Conservation (phyloP, 2,888 invertebrate species). For the Eremobia ochroleuca region DNA sequence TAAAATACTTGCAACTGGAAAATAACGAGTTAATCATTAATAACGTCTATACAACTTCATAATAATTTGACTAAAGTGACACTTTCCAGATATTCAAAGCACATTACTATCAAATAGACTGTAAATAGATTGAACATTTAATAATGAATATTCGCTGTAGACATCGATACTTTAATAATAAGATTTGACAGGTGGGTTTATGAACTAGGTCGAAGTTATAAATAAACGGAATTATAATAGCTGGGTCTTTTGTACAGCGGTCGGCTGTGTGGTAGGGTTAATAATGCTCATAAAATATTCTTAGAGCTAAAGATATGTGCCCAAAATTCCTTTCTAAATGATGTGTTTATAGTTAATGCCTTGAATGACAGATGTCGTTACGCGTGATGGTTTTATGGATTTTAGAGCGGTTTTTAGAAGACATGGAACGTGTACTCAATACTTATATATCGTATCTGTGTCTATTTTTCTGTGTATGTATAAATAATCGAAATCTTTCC, state of each 20-base stretch:
- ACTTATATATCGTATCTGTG: too few relatives aligned
- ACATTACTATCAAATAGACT: conserved; percentile 48
- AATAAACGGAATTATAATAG: conserved; percentile 47
- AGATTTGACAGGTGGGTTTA: conserved; percentile 57
- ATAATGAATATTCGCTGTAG: conserved; percentile 51
- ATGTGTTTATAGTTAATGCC: not conserved
- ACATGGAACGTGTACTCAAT: not conserved
- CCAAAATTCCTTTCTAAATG: not conserved
- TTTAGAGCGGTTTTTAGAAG: not conserved
- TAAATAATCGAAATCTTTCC: too few relatives aligned
- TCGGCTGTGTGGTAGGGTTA: conserved; percentile 27
- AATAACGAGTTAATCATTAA: not conserved
- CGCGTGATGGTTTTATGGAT: not conserved
- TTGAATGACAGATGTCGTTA: not conserved
- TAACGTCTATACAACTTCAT: not conserved
- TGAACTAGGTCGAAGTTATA: conserved; percentile 53
- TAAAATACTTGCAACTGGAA: not conserved
- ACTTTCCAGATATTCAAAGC: conserved; percentile 33
- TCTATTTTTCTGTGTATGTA: too few relatives aligned
- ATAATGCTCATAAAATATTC: conserved; percentile 13
- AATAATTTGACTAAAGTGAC: not conserved
- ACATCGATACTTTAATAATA: conserved; percentile 62
- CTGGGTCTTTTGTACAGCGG: conserved; percentile 35
- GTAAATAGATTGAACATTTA: conserved; percentile 49
- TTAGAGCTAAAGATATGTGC: too few relatives aligned